Conservation (phyloP, 2,113 vertebrate species). For the Corythaixoides concolor region DNA sequence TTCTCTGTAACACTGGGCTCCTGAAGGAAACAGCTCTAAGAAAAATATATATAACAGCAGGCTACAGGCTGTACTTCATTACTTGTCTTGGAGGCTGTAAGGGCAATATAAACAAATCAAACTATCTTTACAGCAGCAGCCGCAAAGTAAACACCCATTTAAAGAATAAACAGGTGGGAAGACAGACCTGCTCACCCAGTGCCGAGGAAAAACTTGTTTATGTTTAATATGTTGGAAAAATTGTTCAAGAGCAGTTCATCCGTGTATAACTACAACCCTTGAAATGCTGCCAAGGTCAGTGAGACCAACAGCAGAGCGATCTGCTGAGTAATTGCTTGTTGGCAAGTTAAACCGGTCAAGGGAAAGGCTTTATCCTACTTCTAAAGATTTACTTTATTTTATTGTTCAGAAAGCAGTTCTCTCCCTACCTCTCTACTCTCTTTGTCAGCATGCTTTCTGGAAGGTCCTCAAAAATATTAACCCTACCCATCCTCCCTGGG, state of each 20-base stretch:
- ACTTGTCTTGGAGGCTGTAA: neutral
- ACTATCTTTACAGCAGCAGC: neutral
- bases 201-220: slow-evolving; percentile 33
- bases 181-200: neutral
- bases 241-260: slow-evolving; percentile 35
- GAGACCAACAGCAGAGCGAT: slow-evolving; percentile 7
- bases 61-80: neutral
- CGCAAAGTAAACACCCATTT: slow-evolving; percentile 21
- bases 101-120: slow-evolving; percentile 45
- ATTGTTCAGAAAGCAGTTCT: slow-evolving; percentile 2
- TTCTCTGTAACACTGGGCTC: neutral
- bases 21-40: slow-evolving; percentile 5
- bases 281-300: slow-evolving; percentile 20
- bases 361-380: slow-evolving; percentile 35
- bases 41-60: slow-evolving; percentile 19
- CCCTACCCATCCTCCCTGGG: neutral
- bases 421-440: neutral
- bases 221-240: slow-evolving; percentile 54
- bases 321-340: slow-evolving; percentile 41
- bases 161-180: slow-evolving; percentile 49
- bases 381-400: slow-evolving; percentile 52
- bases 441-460: slow-evolving; percentile 36
- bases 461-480: neutral
- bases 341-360: slow-evolving; percentile 42
- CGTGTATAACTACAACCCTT: slow-evolving; percentile 4